Conservation (phyloP, 2,888 invertebrate species). For the Onchidella celtica region DNA sequence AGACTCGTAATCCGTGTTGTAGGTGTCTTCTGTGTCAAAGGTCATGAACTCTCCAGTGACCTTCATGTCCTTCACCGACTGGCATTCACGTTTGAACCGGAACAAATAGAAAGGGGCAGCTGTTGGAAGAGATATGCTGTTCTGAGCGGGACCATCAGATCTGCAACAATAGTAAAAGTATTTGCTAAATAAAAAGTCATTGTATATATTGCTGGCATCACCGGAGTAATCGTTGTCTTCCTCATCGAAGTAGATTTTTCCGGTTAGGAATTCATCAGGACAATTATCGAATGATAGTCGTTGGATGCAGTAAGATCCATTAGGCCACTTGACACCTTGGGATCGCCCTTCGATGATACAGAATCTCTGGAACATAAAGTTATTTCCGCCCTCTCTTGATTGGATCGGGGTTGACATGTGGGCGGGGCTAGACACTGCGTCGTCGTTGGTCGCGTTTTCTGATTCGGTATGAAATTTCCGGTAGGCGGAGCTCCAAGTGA, state of each 20-base stretch:
- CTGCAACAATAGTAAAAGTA: neutral
- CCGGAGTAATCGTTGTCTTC: neutral
- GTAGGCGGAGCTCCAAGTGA: neutral
- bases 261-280: neutral
- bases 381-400: neutral
- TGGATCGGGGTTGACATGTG: neutral
- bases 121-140: neutral
- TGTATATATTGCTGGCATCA: too few relatives aligned
- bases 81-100: neutral
- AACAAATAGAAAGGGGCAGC: constrained; percentile 4
- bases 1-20: neutral
- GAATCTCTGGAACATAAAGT: too few relatives aligned
- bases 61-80: neutral
- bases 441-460: neutral
- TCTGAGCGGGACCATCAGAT: neutral
- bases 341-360: too few relatives aligned
- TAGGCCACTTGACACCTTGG: too few relatives aligned
- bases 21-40: constrained; percentile 2
- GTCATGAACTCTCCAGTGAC: neutral
- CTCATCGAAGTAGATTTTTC: neutral
- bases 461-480: neutral
- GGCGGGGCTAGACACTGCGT: neutral
- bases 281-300: neutral
- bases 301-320: constrained; percentile 12
- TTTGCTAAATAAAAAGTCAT: neutral